phyloP scores from a whole-genome alignment of 2,888 invertebrate species.

The Callimorpha dominula region DNA sequence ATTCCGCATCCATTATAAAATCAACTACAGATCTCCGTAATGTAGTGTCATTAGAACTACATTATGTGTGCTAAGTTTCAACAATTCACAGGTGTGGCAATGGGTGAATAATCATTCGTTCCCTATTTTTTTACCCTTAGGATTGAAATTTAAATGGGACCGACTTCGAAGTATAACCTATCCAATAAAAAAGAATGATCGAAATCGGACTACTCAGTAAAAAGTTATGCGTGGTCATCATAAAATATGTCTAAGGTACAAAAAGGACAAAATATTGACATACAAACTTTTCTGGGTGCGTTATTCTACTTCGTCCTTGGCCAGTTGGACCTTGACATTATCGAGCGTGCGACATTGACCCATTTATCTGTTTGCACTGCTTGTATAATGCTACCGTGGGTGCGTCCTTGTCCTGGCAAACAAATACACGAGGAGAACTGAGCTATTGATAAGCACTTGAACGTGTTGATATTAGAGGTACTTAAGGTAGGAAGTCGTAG shows the following conservation, averaged over 20 bases:
- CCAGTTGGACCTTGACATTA: constrained; percentile 33
- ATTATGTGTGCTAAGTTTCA: too few relatives aligned
- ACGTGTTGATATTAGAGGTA: constrained; percentile 3
- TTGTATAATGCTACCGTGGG: not conserved
- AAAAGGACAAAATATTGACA: not conserved
- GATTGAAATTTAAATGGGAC: too few relatives aligned
- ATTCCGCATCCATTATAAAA: too few relatives aligned
- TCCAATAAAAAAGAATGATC: too few relatives aligned
- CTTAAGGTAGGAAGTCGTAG: not conserved
- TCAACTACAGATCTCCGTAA: too few relatives aligned
- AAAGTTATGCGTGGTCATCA: too few relatives aligned
- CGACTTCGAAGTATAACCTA: too few relatives aligned
- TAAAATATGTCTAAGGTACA: not conserved
- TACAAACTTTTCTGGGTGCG: not conserved
- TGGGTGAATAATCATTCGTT: too few relatives aligned
- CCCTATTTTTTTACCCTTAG: too few relatives aligned
- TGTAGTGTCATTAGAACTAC: too few relatives aligned
- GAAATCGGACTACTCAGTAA: too few relatives aligned
- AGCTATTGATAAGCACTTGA: not conserved
- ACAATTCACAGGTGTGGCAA: too few relatives aligned
- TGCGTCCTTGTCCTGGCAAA: not conserved
- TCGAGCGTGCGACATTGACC: constrained; percentile 44
- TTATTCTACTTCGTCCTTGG: constrained; percentile 8
- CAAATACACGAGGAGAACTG: not conserved
- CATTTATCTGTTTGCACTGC: constrained; percentile 27